Evolutionary conservation across 1,140 invertebrate genomes (phyloP), one percentile per base, ranked within the genome.

Genomic region (Mycetomoellerius zeteki): DNA sequence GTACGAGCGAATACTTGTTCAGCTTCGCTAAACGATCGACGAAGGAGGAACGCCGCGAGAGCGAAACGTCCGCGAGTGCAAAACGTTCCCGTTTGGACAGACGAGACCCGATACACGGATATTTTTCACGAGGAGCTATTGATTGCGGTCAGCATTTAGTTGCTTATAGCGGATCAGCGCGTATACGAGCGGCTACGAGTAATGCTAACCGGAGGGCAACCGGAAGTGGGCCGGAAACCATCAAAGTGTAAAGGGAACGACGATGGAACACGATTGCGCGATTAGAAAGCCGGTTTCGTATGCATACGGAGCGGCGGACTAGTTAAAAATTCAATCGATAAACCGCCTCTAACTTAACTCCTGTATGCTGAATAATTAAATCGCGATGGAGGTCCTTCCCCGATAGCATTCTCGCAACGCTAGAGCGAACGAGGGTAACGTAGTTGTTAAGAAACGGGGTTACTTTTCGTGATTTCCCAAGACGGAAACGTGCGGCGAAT

Each of bases 271-370:
- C 56, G 67, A 76, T 88, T 50, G 62, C 56, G 64, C 78, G 76
- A 88, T 90, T 90, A 89, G 81, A 86, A 75, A 84, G 65, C 60
- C 52, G 52, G 19, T 47, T 86, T 56, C 54, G n/a, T 24, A 60
- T 73, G 52, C 30, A 64, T n/a, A 52, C 21, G 14, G n/a, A 19
- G 65, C 24, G 65, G 27, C 58, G 54, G 43, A 84, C 76, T 81
- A 86, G 86, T 90, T 90, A 88, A 86, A 90, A 91, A 81, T 88
- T 69, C 87, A 47, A 90, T 91, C 89, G 89, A 91, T 91, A 67
- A 71, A 64, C 87, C 69, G 43, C 73, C 81, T 78, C 37, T 88
- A 82, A 89, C 80, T 82, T 56, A 78, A 72, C 72, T 72, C 56
- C 56, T 50, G 65, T 50, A 76, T n/a, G n/a, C 19, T 86, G 88